Conservation (phyloP, 2,888 invertebrate species). For the Sinhomidia bicolor region DNA sequence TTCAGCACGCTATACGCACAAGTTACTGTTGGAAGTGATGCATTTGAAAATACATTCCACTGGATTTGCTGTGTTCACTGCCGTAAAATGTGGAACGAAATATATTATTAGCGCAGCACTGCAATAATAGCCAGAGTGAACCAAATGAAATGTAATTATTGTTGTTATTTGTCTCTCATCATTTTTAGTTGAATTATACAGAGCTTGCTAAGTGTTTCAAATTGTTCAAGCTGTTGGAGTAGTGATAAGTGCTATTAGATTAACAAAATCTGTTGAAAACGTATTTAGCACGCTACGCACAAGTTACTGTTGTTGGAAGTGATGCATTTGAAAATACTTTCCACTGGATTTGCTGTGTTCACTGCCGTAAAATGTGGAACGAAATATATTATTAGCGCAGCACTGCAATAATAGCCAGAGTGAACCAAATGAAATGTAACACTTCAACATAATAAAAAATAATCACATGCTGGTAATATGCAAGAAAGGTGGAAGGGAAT, state of each 20-base stretch:
- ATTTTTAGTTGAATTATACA: slow-evolving; percentile 47
- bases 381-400: background rate
- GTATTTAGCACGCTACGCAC: background rate
- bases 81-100: background rate
- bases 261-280: slow-evolving; percentile 31
- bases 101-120: background rate
- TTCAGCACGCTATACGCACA: background rate
- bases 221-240: slow-evolving; percentile 20
- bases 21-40: too few relatives aligned
- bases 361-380: slow-evolving; percentile 2
- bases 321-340: background rate
- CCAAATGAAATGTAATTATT: slow-evolving; percentile 22
- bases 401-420: background rate
- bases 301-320: too few relatives aligned
- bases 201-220: slow-evolving; percentile 46
- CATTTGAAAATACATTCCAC: background rate
- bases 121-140: background rate
- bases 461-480: background rate
- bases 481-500: background rate
- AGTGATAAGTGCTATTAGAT: slow-evolving; percentile 48
- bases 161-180: background rate
- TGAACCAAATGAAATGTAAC: slow-evolving; percentile 27
- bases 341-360: background rate
- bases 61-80: background rate
- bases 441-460: slow-evolving; percentile 1